phyloP scores from a whole-genome alignment of 2,113 vertebrate species.

The Peromyscus polionotus region DNA sequence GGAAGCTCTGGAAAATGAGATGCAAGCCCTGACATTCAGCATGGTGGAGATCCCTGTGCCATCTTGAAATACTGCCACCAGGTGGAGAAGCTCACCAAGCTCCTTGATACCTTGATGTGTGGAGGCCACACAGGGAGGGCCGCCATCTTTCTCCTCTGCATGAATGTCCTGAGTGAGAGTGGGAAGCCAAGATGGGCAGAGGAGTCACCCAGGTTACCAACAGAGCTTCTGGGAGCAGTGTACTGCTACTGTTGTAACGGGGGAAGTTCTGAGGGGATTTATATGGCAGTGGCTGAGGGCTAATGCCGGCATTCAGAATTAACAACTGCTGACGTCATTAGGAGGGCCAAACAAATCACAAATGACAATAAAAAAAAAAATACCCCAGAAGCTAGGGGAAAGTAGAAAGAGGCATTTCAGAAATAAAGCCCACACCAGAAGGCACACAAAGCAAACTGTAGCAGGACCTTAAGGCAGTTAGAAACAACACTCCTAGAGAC shows the following conservation, averaged over 20 bases:
- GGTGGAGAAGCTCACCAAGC: too few relatives aligned
- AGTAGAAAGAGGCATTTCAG: neutral
- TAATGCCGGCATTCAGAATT: neutral
- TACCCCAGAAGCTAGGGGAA: neutral
- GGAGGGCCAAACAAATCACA: neutral
- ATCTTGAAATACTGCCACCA: neutral
- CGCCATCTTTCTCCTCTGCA: neutral
- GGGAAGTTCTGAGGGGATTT: neutral
- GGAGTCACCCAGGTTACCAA: neutral
- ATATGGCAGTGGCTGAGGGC: neutral
- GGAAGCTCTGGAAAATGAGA: neutral
- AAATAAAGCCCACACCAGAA: neutral
- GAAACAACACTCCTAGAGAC: neutral
- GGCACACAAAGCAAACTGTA: neutral
- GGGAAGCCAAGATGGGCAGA: neutral
- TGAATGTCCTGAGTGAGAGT: accelerated
- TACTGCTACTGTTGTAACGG: neutral
- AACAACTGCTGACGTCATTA: neutral
- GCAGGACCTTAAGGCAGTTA: neutral
- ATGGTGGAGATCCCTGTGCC: neutral
- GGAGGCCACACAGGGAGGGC: too few relatives aligned
- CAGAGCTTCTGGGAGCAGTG: neutral
- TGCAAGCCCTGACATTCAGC: neutral
- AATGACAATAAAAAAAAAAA: neutral
- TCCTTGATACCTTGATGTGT: neutral